Base-by-base conservation (phyloP, 2,888 invertebrate species). In the Ormyrus labotus region DNA sequence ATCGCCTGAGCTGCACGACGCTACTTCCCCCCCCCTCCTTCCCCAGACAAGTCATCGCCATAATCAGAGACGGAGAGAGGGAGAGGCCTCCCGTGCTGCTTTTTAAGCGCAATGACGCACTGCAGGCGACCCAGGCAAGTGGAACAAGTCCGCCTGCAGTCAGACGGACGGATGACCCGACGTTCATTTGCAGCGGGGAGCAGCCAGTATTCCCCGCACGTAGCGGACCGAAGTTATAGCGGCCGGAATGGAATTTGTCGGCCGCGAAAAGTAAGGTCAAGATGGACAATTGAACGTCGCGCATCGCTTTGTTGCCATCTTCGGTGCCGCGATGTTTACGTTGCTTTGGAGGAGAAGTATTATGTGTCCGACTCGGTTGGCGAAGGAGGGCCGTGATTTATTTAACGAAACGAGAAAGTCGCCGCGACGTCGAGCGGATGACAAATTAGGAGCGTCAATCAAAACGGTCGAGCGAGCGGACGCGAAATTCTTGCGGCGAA, bases 241-340 rank as follows among this genome's bases (percentile, higher is more conserved):
- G 5, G 84, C 82, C 84, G 85, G 87, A 87, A 87, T 86, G 85
- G 85, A 87, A 87, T 87, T 86, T 86, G 87, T 87, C 86, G 0
- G 84, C 83, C 71, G 81, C 82, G 84, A 85, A 87, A 87, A 86
- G 86, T 85, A 84, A 82, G 75, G 80, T 87, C 85, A 87, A 86
- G 84, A 83, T 82, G 83, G 78, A 78, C 60, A 69, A 76, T 76
- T 63, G 60, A 76, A 76, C 61, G 13, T 13, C 13, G 34, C 34
- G 34, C 34, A 1, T 34, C 34, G 34, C 34, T 34, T 34, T 34
- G 34, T 34, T 2, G 34, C 34, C 34, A 1, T 34, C 34, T 2
- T 34, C 34, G 34, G 34, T 2, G 34, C 34, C 34, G 34, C 34
- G 34, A 34, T 34, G 34, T 34, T 34, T 34, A 34, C 34, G 34